These are phyloP conservation scores for Spodoptera litura DNA, from an alignment of 1,140 invertebrate species.

Conservation along the genomic window DNA sequence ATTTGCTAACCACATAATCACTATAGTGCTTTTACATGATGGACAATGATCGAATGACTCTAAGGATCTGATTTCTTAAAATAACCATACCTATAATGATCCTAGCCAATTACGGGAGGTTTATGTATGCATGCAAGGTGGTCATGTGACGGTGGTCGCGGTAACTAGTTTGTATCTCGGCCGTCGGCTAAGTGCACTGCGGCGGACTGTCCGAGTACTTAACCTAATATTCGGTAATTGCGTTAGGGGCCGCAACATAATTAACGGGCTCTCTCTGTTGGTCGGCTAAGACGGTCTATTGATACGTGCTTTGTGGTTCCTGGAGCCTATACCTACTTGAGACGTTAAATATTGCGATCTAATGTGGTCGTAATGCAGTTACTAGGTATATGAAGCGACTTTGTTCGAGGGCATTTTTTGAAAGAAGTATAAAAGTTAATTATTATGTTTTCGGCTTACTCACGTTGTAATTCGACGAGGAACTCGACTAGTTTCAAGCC, in stretches of 20 bases:
- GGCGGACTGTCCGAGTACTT: conserved; percentile 74
- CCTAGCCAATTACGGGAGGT: not conserved
- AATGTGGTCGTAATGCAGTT: not conserved
- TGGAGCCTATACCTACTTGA: conserved; percentile 16
- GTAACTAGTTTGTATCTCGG: conserved; percentile 79
- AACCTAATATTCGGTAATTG: conserved; percentile 84
- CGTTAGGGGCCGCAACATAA: conserved; percentile 76
- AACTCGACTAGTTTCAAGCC: too few species aligned
- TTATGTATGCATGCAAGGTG: conserved; percentile 35
- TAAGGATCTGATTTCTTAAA: too few species aligned
- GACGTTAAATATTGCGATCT: not conserved
- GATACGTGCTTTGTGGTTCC: conserved; percentile 71
- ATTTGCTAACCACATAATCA: too few species aligned
- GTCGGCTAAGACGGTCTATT: conserved; percentile 70
- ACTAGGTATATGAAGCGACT: too few species aligned
- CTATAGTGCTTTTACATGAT: too few species aligned
- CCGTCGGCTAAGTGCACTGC: conserved; percentile 72
- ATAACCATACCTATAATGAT: too few species aligned
- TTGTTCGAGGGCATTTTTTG: too few species aligned
- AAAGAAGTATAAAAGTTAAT: too few species aligned
- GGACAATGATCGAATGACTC: too few species aligned
- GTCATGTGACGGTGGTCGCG: conserved; percentile 43
- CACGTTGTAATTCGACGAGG: too few species aligned
- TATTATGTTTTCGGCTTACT: too few species aligned
- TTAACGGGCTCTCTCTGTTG: conserved; percentile 73